A percentile compares a stretch with the other conserved stretches of the same genome.
These are phyloP conservation scores for Drosophila quadrilineata DNA, from an alignment of 1,140 invertebrate genomes.

Conservation along the genomic window DNA sequence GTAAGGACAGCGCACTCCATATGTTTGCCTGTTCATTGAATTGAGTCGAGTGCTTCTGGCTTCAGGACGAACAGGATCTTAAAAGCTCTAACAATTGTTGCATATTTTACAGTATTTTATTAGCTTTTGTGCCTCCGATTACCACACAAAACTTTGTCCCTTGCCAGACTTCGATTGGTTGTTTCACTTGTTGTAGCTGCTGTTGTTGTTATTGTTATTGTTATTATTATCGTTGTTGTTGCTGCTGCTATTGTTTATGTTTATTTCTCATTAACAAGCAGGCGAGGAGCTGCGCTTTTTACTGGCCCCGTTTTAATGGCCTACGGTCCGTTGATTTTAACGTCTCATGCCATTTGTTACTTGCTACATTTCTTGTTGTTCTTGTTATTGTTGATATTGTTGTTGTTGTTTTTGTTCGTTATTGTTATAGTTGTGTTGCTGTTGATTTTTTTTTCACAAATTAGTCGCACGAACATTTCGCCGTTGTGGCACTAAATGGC, in stretches of 20 bases:
- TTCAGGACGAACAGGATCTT: constrained; percentile 7
- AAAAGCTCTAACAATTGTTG: constrained; percentile 74
- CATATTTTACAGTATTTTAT: constrained; percentile 74
- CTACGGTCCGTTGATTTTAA: constrained; percentile 68
- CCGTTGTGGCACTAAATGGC: constrained; percentile 58
- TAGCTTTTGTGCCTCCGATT: constrained; percentile 68
- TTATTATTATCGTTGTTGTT: constrained; percentile 4
- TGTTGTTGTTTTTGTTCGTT: constrained; percentile 24
- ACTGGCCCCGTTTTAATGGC: constrained; percentile 67
- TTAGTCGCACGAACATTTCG: constrained; percentile 78
- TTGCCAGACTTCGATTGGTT: constrained; percentile 3
- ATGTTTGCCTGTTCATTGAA: neutral
- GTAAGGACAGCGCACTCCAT: constrained; percentile 1
- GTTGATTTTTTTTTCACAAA: constrained; percentile 66
- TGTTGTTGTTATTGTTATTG: constrained; percentile 5
- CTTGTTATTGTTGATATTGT: constrained; percentile 13
- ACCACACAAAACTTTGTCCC: constrained; percentile 31
- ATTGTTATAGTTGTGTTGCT: constrained; percentile 23
- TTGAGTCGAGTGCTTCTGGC: neutral
- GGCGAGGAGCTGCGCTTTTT: constrained; percentile 49
- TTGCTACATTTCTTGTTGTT: constrained; percentile 12
- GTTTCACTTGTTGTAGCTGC: constrained; percentile 1
- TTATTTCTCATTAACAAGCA: constrained; percentile 76
- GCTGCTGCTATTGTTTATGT: constrained; percentile 32
- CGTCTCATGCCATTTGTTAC: constrained; percentile 59